Percentiles rank a stretch among this genome's conserved stretches.
These are phyloP conservation scores for Drosophila subpulchrella DNA, from an alignment of 1,140 invertebrate species.

Conservation along the genomic window DNA sequence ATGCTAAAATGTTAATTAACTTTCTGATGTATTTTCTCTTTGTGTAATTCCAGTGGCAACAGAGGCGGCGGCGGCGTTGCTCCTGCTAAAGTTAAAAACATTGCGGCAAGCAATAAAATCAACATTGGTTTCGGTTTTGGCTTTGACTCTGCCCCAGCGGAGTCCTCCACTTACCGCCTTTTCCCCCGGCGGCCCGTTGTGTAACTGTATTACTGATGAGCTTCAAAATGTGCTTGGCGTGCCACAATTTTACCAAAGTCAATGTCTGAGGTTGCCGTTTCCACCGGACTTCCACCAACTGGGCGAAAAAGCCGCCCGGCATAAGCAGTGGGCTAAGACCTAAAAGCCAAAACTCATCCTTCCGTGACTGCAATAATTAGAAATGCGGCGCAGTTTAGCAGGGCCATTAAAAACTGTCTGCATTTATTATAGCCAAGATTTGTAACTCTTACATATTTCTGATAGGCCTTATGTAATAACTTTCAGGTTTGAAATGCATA, in stretches of 20 bases:
- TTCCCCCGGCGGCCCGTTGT: conserved; percentile 14
- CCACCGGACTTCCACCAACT: conserved; percentile 1
- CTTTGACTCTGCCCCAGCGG: conserved; percentile 35
- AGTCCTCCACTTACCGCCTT: conserved; percentile 17
- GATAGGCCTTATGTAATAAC: too few species aligned
- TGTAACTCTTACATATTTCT: neutral
- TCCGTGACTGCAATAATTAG: conserved; percentile 34
- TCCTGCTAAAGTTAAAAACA: conserved; percentile 74
- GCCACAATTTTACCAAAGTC: conserved; percentile 75
- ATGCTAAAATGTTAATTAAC: neutral
- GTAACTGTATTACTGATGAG: conserved; percentile 68
- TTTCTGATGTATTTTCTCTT: neutral
- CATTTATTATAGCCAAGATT: neutral
- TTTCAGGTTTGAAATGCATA: too few species aligned
- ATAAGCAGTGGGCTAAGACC: conserved; percentile 26
- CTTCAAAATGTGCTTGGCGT: conserved; percentile 51
- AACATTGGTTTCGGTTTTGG: conserved; percentile 65
- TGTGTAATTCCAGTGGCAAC: conserved; percentile 10
- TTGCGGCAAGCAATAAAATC: conserved; percentile 80
- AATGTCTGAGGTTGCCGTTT: conserved; percentile 69
- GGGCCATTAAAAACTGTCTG: neutral
- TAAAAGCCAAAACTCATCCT: neutral
- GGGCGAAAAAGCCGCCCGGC: conserved; percentile 11
- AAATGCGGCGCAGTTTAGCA: conserved; percentile 8
- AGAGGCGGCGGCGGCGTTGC: conserved; percentile 8